Evolutionary conservation across 1,140 invertebrate species (phyloP).

Genomic region (Mizuhopecten yessoensis): DNA sequence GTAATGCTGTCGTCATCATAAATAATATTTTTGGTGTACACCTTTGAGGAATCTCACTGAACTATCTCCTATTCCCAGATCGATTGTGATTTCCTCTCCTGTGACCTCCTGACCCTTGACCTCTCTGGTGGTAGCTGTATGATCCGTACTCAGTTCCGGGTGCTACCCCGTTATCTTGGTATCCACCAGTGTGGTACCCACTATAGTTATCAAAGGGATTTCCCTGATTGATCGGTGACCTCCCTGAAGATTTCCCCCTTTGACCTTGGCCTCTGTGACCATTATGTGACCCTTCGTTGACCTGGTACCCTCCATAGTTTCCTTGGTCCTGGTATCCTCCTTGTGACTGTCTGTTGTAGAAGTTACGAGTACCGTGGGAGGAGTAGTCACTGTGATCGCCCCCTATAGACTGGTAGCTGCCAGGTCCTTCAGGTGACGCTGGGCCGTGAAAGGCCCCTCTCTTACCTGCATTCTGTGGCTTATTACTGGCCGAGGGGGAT

Average conservation of each 20-base stretch:
- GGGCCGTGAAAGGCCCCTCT: background rate
- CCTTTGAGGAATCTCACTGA: background rate
- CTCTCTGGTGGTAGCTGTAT: slow-evolving; percentile 62
- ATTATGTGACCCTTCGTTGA: slow-evolving; percentile 5
- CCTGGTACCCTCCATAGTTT: slow-evolving; percentile 45
- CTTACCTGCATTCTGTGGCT: background rate
- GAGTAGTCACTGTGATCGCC: background rate
- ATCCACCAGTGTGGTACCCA: slow-evolving; percentile 48
- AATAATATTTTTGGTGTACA: background rate
- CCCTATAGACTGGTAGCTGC: slow-evolving; percentile 19
- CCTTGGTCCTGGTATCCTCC: background rate
- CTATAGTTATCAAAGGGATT: slow-evolving; percentile 42
- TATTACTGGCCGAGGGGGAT: background rate
- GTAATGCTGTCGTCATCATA: background rate
- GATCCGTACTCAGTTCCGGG: background rate
- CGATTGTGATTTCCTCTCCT: slow-evolving; percentile 4
- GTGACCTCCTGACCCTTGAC: slow-evolving; percentile 54
- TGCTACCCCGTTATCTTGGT: background rate
- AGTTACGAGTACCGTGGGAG: background rate
- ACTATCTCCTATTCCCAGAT: slow-evolving; percentile 25
- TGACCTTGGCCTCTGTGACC: slow-evolving; percentile 47
- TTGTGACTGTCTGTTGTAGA: background rate
- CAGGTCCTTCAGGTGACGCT: background rate
- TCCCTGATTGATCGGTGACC: background rate
- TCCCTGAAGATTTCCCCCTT: slow-evolving; percentile 1